phyloP scores from a whole-genome alignment of 1,140 invertebrate species.

The Sycophaga agraensis region DNA sequence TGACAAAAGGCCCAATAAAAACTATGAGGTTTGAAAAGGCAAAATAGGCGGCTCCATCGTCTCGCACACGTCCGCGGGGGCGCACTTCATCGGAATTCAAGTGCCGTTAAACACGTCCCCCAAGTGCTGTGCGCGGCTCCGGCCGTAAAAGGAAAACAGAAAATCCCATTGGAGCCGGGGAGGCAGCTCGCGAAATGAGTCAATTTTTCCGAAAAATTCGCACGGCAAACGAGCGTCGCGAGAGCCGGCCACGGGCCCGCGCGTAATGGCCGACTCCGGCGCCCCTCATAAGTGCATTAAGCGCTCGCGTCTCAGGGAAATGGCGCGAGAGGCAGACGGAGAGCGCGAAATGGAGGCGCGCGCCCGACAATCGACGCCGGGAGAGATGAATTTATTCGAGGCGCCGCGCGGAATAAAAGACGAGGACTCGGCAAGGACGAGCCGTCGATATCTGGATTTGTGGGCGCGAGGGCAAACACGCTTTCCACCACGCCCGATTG shows the following conservation, averaged over 20 bases:
- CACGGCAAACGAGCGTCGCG: too few species aligned
- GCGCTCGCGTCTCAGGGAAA: too few species aligned
- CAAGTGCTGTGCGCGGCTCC: not conserved
- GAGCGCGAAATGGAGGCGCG: not conserved
- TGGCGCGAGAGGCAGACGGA: not conserved
- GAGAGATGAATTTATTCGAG: not conserved
- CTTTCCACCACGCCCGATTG: too few species aligned
- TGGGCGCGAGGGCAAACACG: too few species aligned
- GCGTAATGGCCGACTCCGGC: too few species aligned
- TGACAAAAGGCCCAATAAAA: conserved; percentile 13
- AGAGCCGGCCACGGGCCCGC: too few species aligned
- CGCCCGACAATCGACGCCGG: too few species aligned
- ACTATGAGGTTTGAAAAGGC: conserved; percentile 6
- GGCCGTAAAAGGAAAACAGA: not conserved
- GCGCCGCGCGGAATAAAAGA: not conserved
- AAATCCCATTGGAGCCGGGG: not conserved
- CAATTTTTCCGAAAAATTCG: too few species aligned
- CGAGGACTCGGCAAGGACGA: not conserved
- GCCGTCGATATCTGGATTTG: not conserved
- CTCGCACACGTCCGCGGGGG: not conserved
- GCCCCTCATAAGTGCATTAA: too few species aligned
- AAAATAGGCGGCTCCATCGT: conserved; percentile 1
- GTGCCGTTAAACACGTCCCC: conserved; percentile 22
- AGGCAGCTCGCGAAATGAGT: not conserved
- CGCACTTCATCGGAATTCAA: conserved; percentile 25